Evolutionary conservation across 2,797 vertebrate species (phyloP), one percentile per base, ranked within the genome.

Genomic region (Dendrocincla tyrannina): DNA sequence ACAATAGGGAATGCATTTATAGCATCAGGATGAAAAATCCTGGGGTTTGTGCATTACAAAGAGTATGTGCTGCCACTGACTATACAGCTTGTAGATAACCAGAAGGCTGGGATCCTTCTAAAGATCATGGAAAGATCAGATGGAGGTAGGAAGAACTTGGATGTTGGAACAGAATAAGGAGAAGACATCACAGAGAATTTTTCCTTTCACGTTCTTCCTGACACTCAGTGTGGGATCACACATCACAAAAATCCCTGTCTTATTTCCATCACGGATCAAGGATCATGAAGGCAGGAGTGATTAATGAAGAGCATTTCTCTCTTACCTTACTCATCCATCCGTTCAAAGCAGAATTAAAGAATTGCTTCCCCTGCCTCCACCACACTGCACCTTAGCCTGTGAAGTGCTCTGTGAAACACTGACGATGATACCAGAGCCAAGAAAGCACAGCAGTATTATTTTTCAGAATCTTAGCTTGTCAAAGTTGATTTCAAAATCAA

Each of bases 401-500:
- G 33, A 89, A 91, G 35, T 16, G 52, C 62, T 66, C 73, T 53
- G 22, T 89, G 73, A 88, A 94, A 87, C 88, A 89, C 44, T 32
- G 60, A 53, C 33, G n/a, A 52, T 30, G 27, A 64, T 3, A 4
- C 22, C 35, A 53, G 39, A 88, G 89, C n/a, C 74, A 93, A 77
- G 19, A 90, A 93, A 67, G 19, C 85, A 58, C 28, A 33, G 67
- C 17, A 67, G 12, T 17, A 67, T 8, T 70, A 90, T 82, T 91
- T 86, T 93, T 95, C 85, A 91, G 49, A 85, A 88, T 59, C 37
- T 60, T 56, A 67, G 32, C 77, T 77, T 94, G 93, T 94, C 94
- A 82, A 86, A 73, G 28, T 28, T 86, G 22, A 79, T 96, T 91
- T 87, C 37, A 85, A 91, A 94, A 86, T 56, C 79, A 85, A 91